Evolutionary conservation across 2,113 vertebrate genomes (phyloP).

Genomic region (Ardeotis arabs): DNA sequence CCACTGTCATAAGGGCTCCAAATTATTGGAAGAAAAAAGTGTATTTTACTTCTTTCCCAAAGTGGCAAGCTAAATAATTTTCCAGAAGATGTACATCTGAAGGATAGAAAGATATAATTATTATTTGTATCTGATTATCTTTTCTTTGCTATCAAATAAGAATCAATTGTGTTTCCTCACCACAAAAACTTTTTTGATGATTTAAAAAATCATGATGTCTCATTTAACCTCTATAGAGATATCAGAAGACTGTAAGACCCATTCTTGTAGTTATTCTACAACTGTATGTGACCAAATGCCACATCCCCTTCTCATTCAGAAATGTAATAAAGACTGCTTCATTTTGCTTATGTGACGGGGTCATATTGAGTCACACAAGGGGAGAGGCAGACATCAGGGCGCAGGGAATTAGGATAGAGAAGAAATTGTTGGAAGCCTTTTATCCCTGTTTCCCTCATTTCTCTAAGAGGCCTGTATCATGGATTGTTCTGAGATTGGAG

Average conservation of each 20-base stretch:
- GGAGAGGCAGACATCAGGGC: background rate
- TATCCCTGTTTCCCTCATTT: background rate
- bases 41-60: background rate
- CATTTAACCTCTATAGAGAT: background rate
- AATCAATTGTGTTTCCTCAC: background rate
- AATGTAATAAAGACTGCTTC: background rate
- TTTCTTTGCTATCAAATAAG: background rate
- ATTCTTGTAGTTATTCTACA: background rate
- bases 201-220: too few relatives aligned
- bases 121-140: background rate
- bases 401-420: rapidly evolving
- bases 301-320: background rate
- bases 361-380: background rate
- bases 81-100: background rate
- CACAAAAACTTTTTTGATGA: background rate
- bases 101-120: background rate
- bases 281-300: background rate
- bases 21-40: background rate
- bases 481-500: background rate
- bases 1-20: background rate
- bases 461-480: background rate
- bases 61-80: background rate
- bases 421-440: background rate
- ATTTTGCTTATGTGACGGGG: background rate
- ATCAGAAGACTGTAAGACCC: background rate